Conservation (phyloP, 2,113 vertebrate species). For the Passer montanus region DNA sequence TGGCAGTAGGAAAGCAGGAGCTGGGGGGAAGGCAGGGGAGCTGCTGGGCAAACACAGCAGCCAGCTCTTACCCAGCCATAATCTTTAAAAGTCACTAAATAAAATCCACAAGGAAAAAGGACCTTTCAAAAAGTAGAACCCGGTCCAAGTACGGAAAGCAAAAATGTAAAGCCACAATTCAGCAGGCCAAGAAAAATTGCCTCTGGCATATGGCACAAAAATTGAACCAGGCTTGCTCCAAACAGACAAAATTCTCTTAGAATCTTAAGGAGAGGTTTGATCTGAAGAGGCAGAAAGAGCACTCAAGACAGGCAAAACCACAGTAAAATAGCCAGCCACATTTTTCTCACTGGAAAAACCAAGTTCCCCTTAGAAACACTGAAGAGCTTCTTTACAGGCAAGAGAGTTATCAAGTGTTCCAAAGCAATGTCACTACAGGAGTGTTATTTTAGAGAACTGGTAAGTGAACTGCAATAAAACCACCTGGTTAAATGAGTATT, state of each 20-base stretch:
- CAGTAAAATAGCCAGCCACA: background rate
- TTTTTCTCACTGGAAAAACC: background rate
- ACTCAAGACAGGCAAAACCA: background rate
- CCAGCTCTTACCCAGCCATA: background rate
- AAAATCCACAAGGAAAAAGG: background rate
- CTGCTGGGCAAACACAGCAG: background rate
- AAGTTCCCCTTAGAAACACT: background rate
- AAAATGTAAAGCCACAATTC: rapidly evolving
- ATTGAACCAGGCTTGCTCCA: background rate
- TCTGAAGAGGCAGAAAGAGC: background rate
- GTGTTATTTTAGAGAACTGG: background rate
- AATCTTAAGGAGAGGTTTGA: background rate
- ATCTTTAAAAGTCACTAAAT: background rate
- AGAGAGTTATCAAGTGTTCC: background rate
- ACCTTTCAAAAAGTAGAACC: background rate
- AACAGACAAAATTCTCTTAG: background rate
- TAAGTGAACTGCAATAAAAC: background rate
- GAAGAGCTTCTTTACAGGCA: background rate
- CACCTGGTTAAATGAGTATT: background rate
- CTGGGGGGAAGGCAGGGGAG: background rate
- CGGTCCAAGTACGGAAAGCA: rapidly evolving
- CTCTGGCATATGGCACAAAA: background rate
- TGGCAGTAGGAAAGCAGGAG: background rate
- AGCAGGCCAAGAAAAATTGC: background rate
- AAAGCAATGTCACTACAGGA: background rate